Evolutionary conservation across 2,797 vertebrate species (phyloP), one percentile per base, ranked within the genome.

Genomic region (Martes flavigula): DNA sequence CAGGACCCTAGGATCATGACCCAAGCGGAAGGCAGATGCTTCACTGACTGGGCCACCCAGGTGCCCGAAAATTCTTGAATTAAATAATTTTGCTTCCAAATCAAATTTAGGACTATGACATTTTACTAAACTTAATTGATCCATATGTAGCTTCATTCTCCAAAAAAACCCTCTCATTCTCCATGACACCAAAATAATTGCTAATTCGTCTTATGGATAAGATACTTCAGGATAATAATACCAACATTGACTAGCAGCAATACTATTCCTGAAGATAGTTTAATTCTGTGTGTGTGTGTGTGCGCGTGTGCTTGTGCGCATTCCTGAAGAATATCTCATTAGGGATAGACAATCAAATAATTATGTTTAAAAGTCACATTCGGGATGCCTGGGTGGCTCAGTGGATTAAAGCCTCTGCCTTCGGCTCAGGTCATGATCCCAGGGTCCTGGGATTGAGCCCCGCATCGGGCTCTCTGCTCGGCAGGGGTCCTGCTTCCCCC

Each of bases 251-350:
- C 7, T 17, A 17, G 43, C 23, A 21, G 20, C 58, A 18, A 1
- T 0, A 3, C 6, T 7, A 25, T 32, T 35, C 21, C 35, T 7
- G 18, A 32, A 81, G n/a, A 7, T 2, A 23, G 48, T 5, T 10
- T 54, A 27, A 1, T 7, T 68, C 10, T 60, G 11, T 70, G 32
- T 15, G 18, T 70, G 18, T 32, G 38, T 23, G 64, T 51, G 35
- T 35, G 27, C 2, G 0, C 27, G 5, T 75, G 27, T 9, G 8
- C 21, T 9, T 58, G 23, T 58, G 30, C 0, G 7, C 18, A 3
- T 23, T 35, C 20, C 3, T 5, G 27, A 12, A 4, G 11, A 18
- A 11, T 48, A 3, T 15, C n/a, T 12, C 23, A 25, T 8, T 6
- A 38, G n/a, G 66, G 48, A 35, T 12, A 38, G 20, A n/a, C 0